Percentiles rank a stretch among this genome's conserved stretches.
Conservation (phyloP, 2,113 vertebrate genomes). For the Ramphastos sulfuratus region DNA sequence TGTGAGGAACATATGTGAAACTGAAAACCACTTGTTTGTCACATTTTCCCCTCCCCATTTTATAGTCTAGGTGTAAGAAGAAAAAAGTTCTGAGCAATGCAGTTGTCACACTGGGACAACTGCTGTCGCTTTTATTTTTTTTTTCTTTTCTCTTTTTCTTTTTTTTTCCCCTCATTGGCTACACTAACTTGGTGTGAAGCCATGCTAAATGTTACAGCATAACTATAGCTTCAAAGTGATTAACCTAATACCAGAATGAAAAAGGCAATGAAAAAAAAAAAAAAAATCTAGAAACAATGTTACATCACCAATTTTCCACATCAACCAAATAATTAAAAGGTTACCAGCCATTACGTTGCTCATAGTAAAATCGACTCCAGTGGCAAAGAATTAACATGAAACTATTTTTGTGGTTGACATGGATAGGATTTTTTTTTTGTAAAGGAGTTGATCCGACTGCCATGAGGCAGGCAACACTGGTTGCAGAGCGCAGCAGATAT, state of each 20-base stretch:
- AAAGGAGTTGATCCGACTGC: conserved; percentile 88
- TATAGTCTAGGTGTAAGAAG: conserved; percentile 86
- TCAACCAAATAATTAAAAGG: conserved; percentile 94
- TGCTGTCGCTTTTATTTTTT: conserved; percentile 74
- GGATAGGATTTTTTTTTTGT: conserved; percentile 77
- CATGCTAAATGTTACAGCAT: conserved; percentile 99
- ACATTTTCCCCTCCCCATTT: conserved; percentile 84
- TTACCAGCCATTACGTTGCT: conserved; percentile 88
- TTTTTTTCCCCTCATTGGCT: conserved; percentile 79
- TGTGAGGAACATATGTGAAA: conserved; percentile 91
- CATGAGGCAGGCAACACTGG: conserved; percentile 89
- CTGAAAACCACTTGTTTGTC: conserved; percentile 88
- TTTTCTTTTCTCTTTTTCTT: conserved; percentile 73
- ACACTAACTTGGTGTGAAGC: conserved; percentile 98
- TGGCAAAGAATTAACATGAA: conserved; percentile 86
- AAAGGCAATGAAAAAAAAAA: conserved; percentile 87
- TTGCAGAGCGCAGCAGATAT: conserved; percentile 90
- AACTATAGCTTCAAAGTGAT: conserved; percentile 94
- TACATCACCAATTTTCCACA: conserved; percentile 95
- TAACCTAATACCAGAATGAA: conserved; percentile 93
- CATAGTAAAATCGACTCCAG: conserved; percentile 89
- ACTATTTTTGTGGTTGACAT: conserved; percentile 87
- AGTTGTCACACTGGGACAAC: conserved; percentile 86
- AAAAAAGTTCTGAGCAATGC: conserved; percentile 83
- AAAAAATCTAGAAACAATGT: conserved; percentile 88